These are phyloP conservation scores for Lasioglossum oenotherae DNA, from an alignment of 2,888 invertebrate genomes.

Conservation along the genomic window DNA sequence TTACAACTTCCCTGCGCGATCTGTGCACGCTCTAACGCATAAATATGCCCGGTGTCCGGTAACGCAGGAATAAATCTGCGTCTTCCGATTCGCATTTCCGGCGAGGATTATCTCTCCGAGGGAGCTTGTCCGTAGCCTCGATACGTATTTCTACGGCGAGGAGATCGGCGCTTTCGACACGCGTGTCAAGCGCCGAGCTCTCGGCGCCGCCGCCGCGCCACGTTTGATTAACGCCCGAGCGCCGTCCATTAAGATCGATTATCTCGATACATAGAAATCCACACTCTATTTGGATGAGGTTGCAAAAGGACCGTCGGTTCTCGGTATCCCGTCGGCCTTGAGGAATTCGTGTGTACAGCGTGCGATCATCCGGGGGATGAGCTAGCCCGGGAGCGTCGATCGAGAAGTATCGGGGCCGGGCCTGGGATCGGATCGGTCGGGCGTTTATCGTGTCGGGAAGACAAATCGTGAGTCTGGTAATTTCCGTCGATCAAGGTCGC, in stretches of 20 bases:
- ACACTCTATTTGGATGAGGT: slow-evolving; percentile 51
- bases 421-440: neutral
- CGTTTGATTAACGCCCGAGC: slow-evolving; percentile 51
- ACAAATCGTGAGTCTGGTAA: slow-evolving; percentile 71
- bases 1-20: neutral
- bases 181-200: neutral
- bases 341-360: neutral
- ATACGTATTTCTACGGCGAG: slow-evolving; percentile 23
- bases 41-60: neutral
- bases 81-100: neutral
- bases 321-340: neutral
- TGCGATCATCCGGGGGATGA: neutral
- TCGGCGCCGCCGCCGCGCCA: slow-evolving; percentile 2
- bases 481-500: slow-evolving; percentile 63
- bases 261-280: slow-evolving; percentile 62
- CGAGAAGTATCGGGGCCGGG: neutral
- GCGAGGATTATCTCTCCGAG: neutral
- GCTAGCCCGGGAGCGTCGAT: slow-evolving; percentile 1
- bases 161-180: neutral
- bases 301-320: slow-evolving; percentile 46
- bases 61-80: neutral
- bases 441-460: slow-evolving; percentile 59
- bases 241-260: slow-evolving; percentile 66
- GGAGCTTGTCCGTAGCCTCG: neutral
- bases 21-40: neutral